phyloP scores from a whole-genome alignment of 1,140 invertebrate genomes.

The Drosophila oshimai region DNA sequence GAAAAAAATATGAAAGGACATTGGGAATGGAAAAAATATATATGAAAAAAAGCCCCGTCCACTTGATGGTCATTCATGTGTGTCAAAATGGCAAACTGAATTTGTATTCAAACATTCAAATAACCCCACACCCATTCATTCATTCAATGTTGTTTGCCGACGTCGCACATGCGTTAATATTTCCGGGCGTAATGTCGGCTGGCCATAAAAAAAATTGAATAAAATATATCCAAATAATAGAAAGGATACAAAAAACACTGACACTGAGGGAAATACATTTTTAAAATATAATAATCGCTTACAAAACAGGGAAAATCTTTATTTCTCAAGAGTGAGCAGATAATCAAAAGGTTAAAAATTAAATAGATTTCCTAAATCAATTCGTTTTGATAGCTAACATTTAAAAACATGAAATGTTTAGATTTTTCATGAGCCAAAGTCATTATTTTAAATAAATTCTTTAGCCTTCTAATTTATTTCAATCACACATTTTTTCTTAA shows the following conservation, averaged over 20 bases:
- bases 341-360: too few species aligned
- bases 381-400: too few species aligned
- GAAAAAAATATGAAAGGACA: slow-evolving; percentile 15
- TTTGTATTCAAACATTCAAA: slow-evolving; percentile 79
- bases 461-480: too few species aligned
- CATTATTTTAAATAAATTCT: too few species aligned
- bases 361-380: too few species aligned
- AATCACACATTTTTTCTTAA: not conserved
- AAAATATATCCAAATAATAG: slow-evolving; percentile 46
- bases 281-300: not conserved
- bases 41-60: slow-evolving; percentile 15
- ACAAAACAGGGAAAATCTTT: not conserved
- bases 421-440: too few species aligned
- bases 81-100: slow-evolving; percentile 80
- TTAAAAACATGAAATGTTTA: too few species aligned
- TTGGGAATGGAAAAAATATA: slow-evolving; percentile 40
- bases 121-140: slow-evolving; percentile 9
- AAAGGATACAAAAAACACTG: not conserved
- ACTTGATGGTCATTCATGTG: slow-evolving; percentile 75
- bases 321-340: too few species aligned
- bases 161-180: slow-evolving; percentile 77
- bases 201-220: slow-evolving; percentile 60
- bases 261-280: slow-evolving; percentile 10
- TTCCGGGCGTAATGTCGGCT: slow-evolving; percentile 67
- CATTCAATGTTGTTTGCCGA: slow-evolving; percentile 2